Conservation (phyloP, 2,888 invertebrate species). For the Netelia virgata region DNA sequence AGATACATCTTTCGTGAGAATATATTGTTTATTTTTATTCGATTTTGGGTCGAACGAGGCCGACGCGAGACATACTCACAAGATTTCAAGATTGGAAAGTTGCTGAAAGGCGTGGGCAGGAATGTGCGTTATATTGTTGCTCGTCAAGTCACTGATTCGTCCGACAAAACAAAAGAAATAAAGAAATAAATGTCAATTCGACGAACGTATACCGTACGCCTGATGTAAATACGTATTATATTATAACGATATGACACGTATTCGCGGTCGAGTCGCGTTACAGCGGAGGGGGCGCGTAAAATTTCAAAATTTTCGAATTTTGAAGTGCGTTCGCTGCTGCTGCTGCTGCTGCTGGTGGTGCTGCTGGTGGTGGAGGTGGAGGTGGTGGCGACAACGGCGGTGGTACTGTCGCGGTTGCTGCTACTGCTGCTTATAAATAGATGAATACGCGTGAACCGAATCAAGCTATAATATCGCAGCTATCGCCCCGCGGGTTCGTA, state of each 20-base stretch:
- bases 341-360: no score
- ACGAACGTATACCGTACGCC: no score
- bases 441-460: slow-evolving; percentile 19
- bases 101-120: slow-evolving; percentile 89
- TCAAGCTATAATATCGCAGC: not conserved
- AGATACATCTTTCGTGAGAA: not conserved
- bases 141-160: slow-evolving; percentile 90
- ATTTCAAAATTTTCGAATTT: no score
- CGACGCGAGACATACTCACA: slow-evolving; percentile 89
- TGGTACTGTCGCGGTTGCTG: not conserved
- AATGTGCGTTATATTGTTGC: slow-evolving; percentile 92
- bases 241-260: no score
- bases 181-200: no score
- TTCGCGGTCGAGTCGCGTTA: no score
- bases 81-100: slow-evolving; percentile 90
- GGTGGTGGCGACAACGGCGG: not conserved
- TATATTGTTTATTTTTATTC: not conserved
- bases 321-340: no score
- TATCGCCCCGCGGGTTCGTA: not conserved
- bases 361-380: no score
- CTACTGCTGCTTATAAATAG: slow-evolving; percentile 49
- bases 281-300: no score
- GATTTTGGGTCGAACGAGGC: not conserved
- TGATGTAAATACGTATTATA: no score
- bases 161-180: no score